Base-by-base conservation (phyloP, 2,888 invertebrate species). In the Lepidonotus clava region DNA sequence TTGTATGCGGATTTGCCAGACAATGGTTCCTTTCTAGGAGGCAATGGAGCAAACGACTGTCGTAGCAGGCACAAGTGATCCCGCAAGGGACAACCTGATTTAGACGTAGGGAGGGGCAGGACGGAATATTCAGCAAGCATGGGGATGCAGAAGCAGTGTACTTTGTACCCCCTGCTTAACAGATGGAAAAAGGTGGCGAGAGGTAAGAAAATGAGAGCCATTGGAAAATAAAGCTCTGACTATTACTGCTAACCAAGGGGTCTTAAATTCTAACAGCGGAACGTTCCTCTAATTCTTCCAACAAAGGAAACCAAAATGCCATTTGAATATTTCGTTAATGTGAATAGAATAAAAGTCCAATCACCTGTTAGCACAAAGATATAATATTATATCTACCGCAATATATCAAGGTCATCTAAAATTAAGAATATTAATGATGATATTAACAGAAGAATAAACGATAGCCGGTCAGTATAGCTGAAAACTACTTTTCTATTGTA, bases 1-100 rank as follows among this genome's bases (percentile, higher is more conserved):
- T 61, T 61, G 61, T 61, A 61, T 61, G 61, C 61, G 28, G 61
- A 61, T 61, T 61, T 61, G 24, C 61, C 61, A 61, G 61, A 61
- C 61, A 61, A 61, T 61, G 28, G 61, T 11, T 28, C 24, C 61
- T 24, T 61, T 32, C 61, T 61, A 24, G 11, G 61, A 61, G 28
- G 61, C 61, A 61, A 61, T 61, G 61, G 28, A 32, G 28, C 28
- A 61, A 61, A 32, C 61, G 24, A 11, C 61, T 61, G n/a, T n/a
- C 61, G 24, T 2, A 28, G 28, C 28, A 14, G 61, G 61, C 24
- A 28, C 61, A 61, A 61, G 61, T 61, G 61, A 61, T 61, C 61
- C 28, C 24, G 61, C 61, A 61, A 61, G 61, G 61, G 24, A 61
- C 61, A 61, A 61, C 61, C 61, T 61, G 28, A 61, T 61, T 61